Percentiles rank a stretch among this genome's conserved stretches.
Evolutionary conservation across 2,888 invertebrate species (phyloP).

Genomic region (Busseola fusca): DNA sequence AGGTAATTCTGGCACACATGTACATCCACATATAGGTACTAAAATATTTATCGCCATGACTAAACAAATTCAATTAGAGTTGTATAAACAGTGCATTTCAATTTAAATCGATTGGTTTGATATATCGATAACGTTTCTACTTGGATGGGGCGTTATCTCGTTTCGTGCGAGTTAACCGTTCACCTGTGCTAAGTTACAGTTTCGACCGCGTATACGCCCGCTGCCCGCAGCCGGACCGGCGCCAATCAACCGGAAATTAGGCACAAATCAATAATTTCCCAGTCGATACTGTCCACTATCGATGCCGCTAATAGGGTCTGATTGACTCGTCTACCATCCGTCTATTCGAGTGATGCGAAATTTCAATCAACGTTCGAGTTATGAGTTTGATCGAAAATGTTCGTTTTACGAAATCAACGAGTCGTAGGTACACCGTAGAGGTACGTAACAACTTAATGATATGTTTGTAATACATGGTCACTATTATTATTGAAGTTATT

Average conservation of each 20-base stretch:
- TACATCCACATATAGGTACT: background rate
- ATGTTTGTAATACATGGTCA: background rate
- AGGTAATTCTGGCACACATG: constrained; percentile 15
- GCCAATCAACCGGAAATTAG: constrained; percentile 84
- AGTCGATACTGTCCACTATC: constrained; percentile 73
- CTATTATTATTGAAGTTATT: background rate
- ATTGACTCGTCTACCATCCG: constrained; percentile 74
- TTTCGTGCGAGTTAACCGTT: constrained; percentile 65
- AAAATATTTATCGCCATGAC: constrained; percentile 13
- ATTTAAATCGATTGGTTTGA: constrained; percentile 42
- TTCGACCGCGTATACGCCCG: constrained; percentile 80
- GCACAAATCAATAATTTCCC: constrained; percentile 87
- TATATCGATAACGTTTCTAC: constrained; percentile 64
- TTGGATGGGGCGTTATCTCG: constrained; percentile 63
- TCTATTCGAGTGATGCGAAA: constrained; percentile 51
- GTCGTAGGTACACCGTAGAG: background rate
- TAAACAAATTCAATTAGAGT: constrained; percentile 16
- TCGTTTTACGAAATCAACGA: constrained; percentile 9
- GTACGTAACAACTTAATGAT: background rate
- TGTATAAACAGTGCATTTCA: constrained; percentile 20
- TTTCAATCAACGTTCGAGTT: constrained; percentile 53
- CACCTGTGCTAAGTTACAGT: constrained; percentile 65
- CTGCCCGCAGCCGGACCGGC: constrained; percentile 71
- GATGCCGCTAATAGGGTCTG: constrained; percentile 78
- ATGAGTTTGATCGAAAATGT: constrained; percentile 35